Evolutionary conservation across 2,797 vertebrate species (phyloP), one percentile per base, ranked within the genome.

Genomic region (Hozukius guyotensis): DNA sequence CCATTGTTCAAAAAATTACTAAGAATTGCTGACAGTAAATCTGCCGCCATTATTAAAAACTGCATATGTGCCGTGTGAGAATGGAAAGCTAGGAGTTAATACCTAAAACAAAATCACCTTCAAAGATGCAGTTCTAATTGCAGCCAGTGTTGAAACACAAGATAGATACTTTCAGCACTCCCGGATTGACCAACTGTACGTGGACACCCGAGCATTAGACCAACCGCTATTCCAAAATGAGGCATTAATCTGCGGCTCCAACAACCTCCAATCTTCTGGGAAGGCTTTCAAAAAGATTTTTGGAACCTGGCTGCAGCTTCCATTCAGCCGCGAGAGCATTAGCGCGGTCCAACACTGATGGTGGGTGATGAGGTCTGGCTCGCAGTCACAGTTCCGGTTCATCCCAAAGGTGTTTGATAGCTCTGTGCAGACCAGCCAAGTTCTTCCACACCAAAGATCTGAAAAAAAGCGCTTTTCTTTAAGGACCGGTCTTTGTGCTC

Each of bases 311-410:
- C 82, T 83, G 80, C 71, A 27, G 77, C 32, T 75, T 57, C 57
- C 72, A 62, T 72, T 73, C 83, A 75, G 78, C 64, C 76, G 34
- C 49, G 4, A n/a, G 14, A 84, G 69, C 78, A 67, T 80, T 63
- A 79, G 77, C n/a, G 70, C 70, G 73, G 65, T 66, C 53, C 69
- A 78, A 12, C 53, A 3, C 70, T 72, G 74, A 71, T 76, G 82
- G 5, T 36, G 77, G 61, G 22, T 20, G 74, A 82, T 84, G 62
- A 81, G 74, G 72, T 52, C 60, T 34, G 67, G 80, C 74, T 74
- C 20, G 1, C 71, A 46, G 46, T 68, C 52, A 57, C 14, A 56
- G 68, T 38, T 75, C 81, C 53, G 29, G 24, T 77, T 74, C 82
- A 72, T 52, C 53, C 82, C 25, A 22, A 29, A 77, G 77, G 53